Evolutionary conservation across 2,113 vertebrate species (phyloP), one percentile per base, ranked within the genome.

Genomic region (Ardeotis arabs): DNA sequence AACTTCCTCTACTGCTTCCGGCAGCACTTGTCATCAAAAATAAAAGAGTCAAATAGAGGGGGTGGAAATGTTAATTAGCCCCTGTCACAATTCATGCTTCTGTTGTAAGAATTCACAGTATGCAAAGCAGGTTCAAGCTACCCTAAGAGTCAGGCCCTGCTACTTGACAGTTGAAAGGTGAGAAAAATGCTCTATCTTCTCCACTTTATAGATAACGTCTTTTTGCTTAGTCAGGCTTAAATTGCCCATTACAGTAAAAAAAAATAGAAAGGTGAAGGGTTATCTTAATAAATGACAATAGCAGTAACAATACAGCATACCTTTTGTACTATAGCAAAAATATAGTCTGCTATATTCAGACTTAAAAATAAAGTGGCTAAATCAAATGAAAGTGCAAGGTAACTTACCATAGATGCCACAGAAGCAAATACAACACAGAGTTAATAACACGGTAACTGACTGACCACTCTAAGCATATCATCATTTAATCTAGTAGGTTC

Each of bases 11-110:
- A 84, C 94, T 87, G 90, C 73, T 97, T 92, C 93, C 96, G 95
- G 84, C 95, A 91, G 84, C 95, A 91, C 86, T 97, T 96, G 87
- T 97, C 87, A 0, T 96, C 95, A 97, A 96, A 96, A 98, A 96
- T 91, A 94, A 97, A 96, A 95, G 95, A 97, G 58, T 80, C 12
- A 1, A 93, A 96, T 85, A 92, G 93, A 97, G 80, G 92, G 66
- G 77, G 97, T 97, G 97, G 97, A 97, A 98, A 98, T 97, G 96
- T 96, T 98, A 98, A 98, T 98, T 98, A 98, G 95, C 92, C 95
- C 97, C 92, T 98, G 97, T 98, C 98, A 98, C 96, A 94, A 97
- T 97, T 96, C 97, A 96, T 97, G 97, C 95, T 90, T 95, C 96
- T 97, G 93, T 96, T 96, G 88, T 95, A 97, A 97, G 97, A 98